Percentiles rank a stretch among this genome's conserved stretches.
Evolutionary conservation across 2,113 vertebrate species (phyloP).

Genomic region (Cinclus cinclus): DNA sequence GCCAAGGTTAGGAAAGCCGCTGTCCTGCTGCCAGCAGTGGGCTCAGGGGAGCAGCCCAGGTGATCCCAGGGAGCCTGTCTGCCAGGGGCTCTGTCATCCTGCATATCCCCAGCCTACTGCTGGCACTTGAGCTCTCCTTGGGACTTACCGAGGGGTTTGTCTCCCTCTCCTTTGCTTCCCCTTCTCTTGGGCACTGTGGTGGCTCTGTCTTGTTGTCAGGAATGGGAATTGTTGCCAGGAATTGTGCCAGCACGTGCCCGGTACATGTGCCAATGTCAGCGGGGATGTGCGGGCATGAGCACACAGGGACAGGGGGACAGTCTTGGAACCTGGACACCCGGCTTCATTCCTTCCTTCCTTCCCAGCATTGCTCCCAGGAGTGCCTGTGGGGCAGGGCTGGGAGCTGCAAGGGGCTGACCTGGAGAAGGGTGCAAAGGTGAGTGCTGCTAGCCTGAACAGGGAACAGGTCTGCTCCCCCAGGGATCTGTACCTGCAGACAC

Average conservation of each 20-base stretch:
- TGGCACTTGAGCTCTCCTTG: neutral
- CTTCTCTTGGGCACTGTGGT: neutral
- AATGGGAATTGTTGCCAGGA: neutral
- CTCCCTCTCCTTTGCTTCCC: neutral
- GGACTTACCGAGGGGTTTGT: neutral
- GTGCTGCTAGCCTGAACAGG: rapidly evolving
- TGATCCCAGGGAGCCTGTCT: neutral
- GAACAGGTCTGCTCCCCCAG: neutral
- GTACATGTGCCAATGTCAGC: rapidly evolving
- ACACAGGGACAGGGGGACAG: too few relatives aligned
- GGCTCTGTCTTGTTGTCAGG: neutral
- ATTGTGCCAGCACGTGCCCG: neutral
- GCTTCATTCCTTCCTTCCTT: neutral
- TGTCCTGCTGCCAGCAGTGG: neutral
- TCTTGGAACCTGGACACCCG: neutral
- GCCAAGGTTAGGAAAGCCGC: neutral
- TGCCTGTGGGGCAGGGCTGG: neutral
- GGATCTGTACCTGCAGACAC: neutral
- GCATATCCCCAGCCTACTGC: neutral
- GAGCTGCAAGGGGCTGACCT: neutral
- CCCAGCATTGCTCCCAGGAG: neutral
- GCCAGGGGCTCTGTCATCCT: neutral
- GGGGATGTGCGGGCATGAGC: too few relatives aligned
- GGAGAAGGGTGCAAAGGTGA: neutral
- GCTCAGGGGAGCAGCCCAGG: neutral